Evolutionary conservation across 2,888 invertebrate genomes (phyloP), one percentile per base, ranked within the genome.

Genomic region (Griposia aprilina): DNA sequence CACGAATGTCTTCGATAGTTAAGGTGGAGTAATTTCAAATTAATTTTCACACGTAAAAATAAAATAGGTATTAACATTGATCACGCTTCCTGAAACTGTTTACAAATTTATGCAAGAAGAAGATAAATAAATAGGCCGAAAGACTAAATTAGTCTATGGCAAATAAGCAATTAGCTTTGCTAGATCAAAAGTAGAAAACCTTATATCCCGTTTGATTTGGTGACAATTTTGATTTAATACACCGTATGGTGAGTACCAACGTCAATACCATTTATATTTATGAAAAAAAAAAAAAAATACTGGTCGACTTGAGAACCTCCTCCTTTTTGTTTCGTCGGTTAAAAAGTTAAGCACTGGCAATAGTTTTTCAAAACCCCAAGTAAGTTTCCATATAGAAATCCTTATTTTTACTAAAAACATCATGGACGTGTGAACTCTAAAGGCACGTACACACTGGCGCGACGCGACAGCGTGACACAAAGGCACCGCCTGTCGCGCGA

Each of bases 11-110:
- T 79, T 71, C 41, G 36, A 52, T n/a, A 55, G 52, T 60, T 52
- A 55, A 23, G 50, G 83, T 41, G 45, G 62, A 83, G 74, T 73
- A 77, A 52, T 78, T 83, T 70, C 36, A 66, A 62, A 69, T 55
- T 62, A 70, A 48, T 66, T 73, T 67, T 67, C 15, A 67, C 60
- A 62, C 30, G 60, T 11, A 59, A 65, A 50, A 81, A 50, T 74
- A 65, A 78, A 69, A 66, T 73, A n/a, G n/a, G n/a, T n/a, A 83
- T 60, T 70, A 50, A 74, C 48, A 73, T 26, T 62, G 52, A 52
- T 52, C 73, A 83, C 69, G 65, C 15, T 55, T 82, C 63, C 69
- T 52, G 20, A 36, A 36, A 66, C 30, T 69, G 8, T 57, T 66
- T 41, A 65, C n/a, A n/a, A 59, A 36, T 36, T 10, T 23, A 52